Conservation (phyloP, 1,140 invertebrate genomes). For the Drosophila navojoa region DNA sequence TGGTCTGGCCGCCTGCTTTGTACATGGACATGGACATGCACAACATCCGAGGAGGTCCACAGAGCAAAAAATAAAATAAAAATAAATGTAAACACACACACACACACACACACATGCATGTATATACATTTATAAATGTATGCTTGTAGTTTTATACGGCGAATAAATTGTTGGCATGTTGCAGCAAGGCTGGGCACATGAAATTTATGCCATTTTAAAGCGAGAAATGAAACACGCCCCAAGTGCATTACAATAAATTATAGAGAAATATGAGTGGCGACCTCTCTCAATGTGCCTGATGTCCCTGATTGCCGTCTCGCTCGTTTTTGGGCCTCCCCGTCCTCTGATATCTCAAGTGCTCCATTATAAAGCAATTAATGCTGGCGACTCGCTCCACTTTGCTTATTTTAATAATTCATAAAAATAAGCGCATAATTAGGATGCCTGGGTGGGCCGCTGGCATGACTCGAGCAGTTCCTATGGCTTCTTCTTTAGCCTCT, state of each 20-base stretch:
- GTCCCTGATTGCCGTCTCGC: neutral
- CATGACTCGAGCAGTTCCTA: conserved; percentile 33
- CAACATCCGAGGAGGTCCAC: conserved; percentile 41
- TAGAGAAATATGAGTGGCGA: conserved; percentile 72
- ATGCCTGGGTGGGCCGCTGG: conserved; percentile 60
- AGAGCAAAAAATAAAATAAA: conserved; percentile 15
- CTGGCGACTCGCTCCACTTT: conserved; percentile 58
- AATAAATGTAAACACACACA: conserved; percentile 33
- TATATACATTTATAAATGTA: conserved; percentile 24
- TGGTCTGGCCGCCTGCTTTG: conserved; percentile 39
- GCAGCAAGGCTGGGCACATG: conserved; percentile 24
- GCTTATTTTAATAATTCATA: conserved; percentile 80
- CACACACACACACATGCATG: conserved; percentile 29
- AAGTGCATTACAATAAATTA: conserved; percentile 83
- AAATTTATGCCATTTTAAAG: conserved; percentile 82
- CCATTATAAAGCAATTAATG: conserved; percentile 82
- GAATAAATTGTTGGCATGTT: conserved; percentile 68
- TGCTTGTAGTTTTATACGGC: conserved; percentile 49
- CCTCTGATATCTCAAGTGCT: conserved; percentile 25
- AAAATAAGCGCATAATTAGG: conserved; percentile 70
- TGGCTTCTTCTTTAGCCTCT: conserved; percentile 42
- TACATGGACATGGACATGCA: conserved; percentile 66
- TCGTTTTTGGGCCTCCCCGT: neutral
- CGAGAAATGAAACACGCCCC: conserved; percentile 82
- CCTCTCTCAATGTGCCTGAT: neutral